Conservation (phyloP, 2,797 vertebrate genomes). For the Erithacus rubecula region DNA sequence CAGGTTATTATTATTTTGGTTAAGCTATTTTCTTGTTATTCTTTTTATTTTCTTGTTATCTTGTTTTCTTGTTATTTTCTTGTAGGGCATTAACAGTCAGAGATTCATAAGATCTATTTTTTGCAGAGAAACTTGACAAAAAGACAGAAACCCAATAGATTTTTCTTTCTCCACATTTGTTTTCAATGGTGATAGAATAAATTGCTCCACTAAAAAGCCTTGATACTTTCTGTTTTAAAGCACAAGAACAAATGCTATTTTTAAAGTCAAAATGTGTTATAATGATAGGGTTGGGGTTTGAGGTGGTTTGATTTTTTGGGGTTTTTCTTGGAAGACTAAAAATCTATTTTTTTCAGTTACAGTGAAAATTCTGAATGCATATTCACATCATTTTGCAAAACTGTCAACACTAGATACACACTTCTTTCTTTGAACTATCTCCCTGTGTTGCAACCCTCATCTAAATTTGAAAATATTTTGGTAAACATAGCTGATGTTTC, state of each 20-base stretch:
- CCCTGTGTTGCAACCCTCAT: slow-evolving; percentile 25
- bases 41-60: neutral
- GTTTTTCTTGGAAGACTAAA: neutral
- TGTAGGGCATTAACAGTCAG: neutral
- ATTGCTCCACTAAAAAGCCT: neutral
- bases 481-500: slow-evolving; percentile 57
- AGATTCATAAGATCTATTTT: neutral
- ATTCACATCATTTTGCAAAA: slow-evolving; percentile 37
- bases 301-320: neutral
- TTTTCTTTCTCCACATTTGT: neutral
- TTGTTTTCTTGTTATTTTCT: neutral
- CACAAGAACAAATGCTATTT: slow-evolving; percentile 30
- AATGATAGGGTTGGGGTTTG: neutral
- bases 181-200: neutral
- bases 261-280: slow-evolving; percentile 42
- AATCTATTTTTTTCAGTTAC: neutral
- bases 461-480: slow-evolving; percentile 63
- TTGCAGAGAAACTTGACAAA: neutral
- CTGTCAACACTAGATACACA: slow-evolving; percentile 33
- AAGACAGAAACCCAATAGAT: neutral
- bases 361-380: slow-evolving; percentile 17
- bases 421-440: slow-evolving; percentile 42
- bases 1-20: neutral
- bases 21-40: neutral
- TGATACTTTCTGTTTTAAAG: neutral